Base-by-base conservation (phyloP, 1,140 invertebrate genomes). In the Doryteuthis pealeii region DNA sequence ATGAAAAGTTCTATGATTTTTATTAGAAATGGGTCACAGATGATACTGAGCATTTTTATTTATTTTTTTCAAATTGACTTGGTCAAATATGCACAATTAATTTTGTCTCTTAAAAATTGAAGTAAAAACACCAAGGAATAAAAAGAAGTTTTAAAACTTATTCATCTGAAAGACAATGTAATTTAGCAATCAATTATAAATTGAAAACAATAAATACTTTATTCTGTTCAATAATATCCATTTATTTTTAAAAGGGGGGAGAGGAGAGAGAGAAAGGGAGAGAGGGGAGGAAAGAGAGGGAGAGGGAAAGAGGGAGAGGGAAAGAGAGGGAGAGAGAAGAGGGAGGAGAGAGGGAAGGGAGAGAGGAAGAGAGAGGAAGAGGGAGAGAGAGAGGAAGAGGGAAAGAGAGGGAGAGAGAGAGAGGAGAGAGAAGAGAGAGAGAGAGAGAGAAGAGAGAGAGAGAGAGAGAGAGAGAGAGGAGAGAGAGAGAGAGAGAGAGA, bases 381-480 rank as follows among this genome's bases (percentile, higher is more conserved):
- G 66, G 32, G 4, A 49, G 62, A 40, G 35, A 45, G 33, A 33
- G 32, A 58, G 31, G 26, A 45, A 31, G 35, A 45, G 35, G 58
- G 5, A 67, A 43, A 49, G 35, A 40, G 26, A 69, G 72, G 26
- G 43, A 66, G 35, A 49, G 35, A 68, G 35, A 33, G 65, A 31
- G 43, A 67, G 49, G 49, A 54, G 30, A 69, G 67, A 58, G 33
- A 45, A n/a, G n/a, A n/a, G n/a, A n/a, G n/a, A n/a, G n/a, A n/a
- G n/a, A n/a, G n/a, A n/a, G 69, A 31, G 65, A 68, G 43, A 65
- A 45, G 49, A n/a, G 30, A 32, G 72, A 68, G 30, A 68, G 62
- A 54, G 70, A 58, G 40, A n/a, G 33, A 30, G 70, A 54, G 18
- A 69, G 65, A 32, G 28, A 77, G 58, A 43, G 5, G 67, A 35